These are phyloP conservation scores for Electrona antarctica DNA, from an alignment of 2,113 vertebrate genomes.

Conservation along the genomic window DNA sequence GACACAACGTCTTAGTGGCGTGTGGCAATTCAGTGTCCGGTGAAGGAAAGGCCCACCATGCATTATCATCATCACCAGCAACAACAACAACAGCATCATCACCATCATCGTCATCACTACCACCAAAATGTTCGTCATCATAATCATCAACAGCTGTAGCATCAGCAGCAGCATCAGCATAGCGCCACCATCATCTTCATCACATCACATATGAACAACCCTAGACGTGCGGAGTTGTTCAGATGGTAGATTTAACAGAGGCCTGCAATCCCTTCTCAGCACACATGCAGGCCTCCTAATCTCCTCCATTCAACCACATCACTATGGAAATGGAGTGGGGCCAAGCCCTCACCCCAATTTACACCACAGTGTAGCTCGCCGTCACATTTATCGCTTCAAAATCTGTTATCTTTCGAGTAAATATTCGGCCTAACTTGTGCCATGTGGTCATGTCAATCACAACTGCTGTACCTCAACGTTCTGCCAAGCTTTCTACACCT, in stretches of 20 bases:
- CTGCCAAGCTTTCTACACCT: constrained; percentile 1
- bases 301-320: constrained; percentile 75
- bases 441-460: constrained; percentile 54
- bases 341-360: constrained; percentile 60
- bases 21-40: too few species aligned
- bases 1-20: too few species aligned
- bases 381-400: too few species aligned
- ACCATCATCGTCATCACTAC: too few species aligned
- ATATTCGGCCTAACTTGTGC: constrained; percentile 66
- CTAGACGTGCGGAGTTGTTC: constrained; percentile 54
- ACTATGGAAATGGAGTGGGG: constrained; percentile 82
- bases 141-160: too few species aligned
- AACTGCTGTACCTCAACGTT: constrained; percentile 8
- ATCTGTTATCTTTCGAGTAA: too few species aligned
- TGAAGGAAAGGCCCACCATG: constrained; percentile 31
- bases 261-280: constrained; percentile 69
- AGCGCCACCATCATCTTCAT: constrained; percentile 23
- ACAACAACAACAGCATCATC: too few species aligned
- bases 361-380: too few species aligned
- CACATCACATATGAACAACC: constrained; percentile 43
- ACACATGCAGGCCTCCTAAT: constrained; percentile 72
- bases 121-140: too few species aligned
- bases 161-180: too few species aligned
- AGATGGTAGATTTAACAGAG: constrained; percentile 68
- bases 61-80: too few species aligned